A percentile compares a stretch with the other conserved stretches of the same genome.
Conservation (phyloP, 2,888 invertebrate species). For the Sminthurinus aureus region DNA sequence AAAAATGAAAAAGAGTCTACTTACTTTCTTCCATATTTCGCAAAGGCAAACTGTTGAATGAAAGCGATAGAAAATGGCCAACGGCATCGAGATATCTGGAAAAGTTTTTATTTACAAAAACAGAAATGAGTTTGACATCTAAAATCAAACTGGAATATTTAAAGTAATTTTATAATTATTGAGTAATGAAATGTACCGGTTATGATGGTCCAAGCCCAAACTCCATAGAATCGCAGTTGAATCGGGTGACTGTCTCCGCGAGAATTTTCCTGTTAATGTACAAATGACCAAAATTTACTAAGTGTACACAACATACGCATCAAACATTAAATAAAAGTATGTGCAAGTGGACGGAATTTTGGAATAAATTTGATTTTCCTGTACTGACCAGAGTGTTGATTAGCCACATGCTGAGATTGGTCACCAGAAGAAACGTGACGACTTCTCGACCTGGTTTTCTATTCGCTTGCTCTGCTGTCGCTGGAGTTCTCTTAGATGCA, state of each 20-base stretch:
- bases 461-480: slow-evolving; percentile 80
- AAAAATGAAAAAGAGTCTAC: slow-evolving; percentile 62
- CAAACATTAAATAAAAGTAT: too few relatives aligned
- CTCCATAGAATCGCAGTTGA: slow-evolving; percentile 64
- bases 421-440: slow-evolving; percentile 88
- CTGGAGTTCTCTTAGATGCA: slow-evolving; percentile 84
- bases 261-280: slow-evolving; percentile 61
- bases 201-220: slow-evolving; percentile 65
- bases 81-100: slow-evolving; percentile 60
- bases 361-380: too few relatives aligned
- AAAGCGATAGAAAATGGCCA: slow-evolving; percentile 65
- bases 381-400: slow-evolving; percentile 66
- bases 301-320: too few relatives aligned
- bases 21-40: slow-evolving; percentile 66
- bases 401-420: slow-evolving; percentile 87
- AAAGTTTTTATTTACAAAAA: slow-evolving; percentile 5
- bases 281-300: too few relatives aligned
- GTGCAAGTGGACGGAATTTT: too few relatives aligned
- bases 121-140: too few relatives aligned
- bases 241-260: slow-evolving; percentile 64
- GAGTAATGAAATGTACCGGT: slow-evolving; percentile 61
- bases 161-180: too few relatives aligned
- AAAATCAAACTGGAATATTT: too few relatives aligned
- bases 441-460: slow-evolving; percentile 92
- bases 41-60: slow-evolving; percentile 65